Evolutionary conservation across 2,797 vertebrate genomes (phyloP), one percentile per base, ranked within the genome.

Genomic region (Bucorvus abyssinicus): DNA sequence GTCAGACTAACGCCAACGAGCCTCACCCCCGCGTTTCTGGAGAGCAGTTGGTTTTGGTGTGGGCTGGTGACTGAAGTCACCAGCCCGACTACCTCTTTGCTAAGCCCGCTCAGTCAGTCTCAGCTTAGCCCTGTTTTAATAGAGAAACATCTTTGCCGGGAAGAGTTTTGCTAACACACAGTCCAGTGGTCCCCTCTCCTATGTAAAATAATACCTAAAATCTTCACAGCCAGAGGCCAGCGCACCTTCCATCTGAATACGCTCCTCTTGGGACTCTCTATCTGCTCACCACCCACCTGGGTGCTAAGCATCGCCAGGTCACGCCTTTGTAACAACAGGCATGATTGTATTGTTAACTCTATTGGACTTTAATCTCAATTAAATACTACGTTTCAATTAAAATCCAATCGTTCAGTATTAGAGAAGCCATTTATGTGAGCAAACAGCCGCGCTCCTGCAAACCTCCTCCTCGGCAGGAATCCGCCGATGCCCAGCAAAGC

Each of bases 281-380:
- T 42, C 24, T 47, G 44, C 53, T 10, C 14, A 16, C 13, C 6
- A 13, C 59, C 6, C 2, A 6, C 29, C 6, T 21, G 18, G 64
- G 42, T 2, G 8, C 50, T 29, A 2, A 1, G 13, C 61, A 12
- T 23, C 56, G 12, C 71, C 45, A 0, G 1, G 1, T 17, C 10
- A 18, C 18, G 10, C 36, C 29, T 40, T 13, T 10, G 44, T 34
- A n/a, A 20, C 47, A 75, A 7, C 2, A 26, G 82, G 44, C 63
- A 16, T 12, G 16, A 1, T 26, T 24, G 1, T 5, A 5, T 52
- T 52, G 26, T 18, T 47, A 69, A 12, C 19, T 1, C 40, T 5
- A 70, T 14, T 38, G 67, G 50, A 59, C 53, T 73, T 44, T 44
- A 47, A 75, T 63, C n/a, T 32, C 3, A 77, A 68, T 57, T 29